Percentiles rank a stretch among this genome's conserved stretches.
Conservation (phyloP, 2,888 invertebrate genomes). For the Drosophila affinis region DNA sequence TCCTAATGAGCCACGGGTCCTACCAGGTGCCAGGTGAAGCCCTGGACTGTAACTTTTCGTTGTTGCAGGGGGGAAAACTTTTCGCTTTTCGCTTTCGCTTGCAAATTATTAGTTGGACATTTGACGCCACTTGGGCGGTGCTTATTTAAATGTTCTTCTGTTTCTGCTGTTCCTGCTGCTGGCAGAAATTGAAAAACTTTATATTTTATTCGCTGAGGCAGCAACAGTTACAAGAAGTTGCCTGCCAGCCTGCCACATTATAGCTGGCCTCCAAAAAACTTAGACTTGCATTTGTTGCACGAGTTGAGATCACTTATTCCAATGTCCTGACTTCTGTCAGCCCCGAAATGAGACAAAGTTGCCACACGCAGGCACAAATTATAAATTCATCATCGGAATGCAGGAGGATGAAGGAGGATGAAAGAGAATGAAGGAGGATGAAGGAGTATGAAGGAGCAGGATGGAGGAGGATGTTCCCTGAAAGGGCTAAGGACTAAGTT, state of each 20-base stretch:
- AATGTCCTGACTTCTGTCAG: not conserved
- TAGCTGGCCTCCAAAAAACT: constrained; percentile 4
- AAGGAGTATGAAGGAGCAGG: no score
- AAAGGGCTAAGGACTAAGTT: not conserved
- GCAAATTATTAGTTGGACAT: constrained; percentile 70
- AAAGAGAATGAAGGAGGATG: no score
- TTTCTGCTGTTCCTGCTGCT: constrained; percentile 10
- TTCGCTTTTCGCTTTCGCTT: constrained; percentile 46
- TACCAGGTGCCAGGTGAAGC: not conserved
- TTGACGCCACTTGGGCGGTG: constrained; percentile 57
- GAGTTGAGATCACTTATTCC: constrained; percentile 5
- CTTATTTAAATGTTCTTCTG: constrained; percentile 34
- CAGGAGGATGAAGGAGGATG: no score
- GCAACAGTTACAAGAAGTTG: constrained; percentile 28
- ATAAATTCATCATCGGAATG: not conserved
- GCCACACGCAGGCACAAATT: not conserved
- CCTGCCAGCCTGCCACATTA: not conserved
- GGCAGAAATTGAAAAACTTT: constrained; percentile 61
- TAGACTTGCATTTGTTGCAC: not conserved
- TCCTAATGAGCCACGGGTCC: constrained; percentile 47
- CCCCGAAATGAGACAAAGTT: not conserved
- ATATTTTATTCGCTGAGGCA: constrained; percentile 44
- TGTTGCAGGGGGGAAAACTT: constrained; percentile 18
- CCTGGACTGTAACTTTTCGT: constrained; percentile 17
- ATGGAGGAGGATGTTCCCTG: not conserved